phyloP scores from a whole-genome alignment of 2,888 invertebrate species.

The Pedicia rivosa region DNA sequence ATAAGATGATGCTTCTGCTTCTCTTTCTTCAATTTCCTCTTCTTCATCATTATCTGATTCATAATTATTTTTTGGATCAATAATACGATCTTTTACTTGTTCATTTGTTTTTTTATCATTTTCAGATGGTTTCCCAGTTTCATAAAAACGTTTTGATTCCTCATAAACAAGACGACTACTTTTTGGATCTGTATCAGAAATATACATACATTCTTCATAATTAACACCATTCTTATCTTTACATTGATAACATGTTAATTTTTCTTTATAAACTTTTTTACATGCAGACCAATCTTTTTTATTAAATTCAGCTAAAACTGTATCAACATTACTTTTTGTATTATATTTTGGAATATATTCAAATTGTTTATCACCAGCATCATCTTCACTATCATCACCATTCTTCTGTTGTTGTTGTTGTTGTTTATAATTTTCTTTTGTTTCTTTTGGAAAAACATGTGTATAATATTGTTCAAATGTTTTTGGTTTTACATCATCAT shows the following conservation, averaged over 20 bases:
- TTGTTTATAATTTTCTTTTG: constrained; percentile 1
- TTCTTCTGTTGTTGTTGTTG: too few relatives aligned
- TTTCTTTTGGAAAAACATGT: constrained; percentile 5
- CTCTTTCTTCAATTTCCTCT: not conserved
- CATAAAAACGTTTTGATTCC: constrained; percentile 2
- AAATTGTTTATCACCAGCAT: constrained; percentile 8
- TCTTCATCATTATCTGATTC: not conserved
- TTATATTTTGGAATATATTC: constrained; percentile 37
- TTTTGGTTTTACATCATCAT: not conserved
- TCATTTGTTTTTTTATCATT: not conserved
- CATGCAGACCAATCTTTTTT: constrained; percentile 56
- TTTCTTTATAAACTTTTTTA: constrained; percentile 51
- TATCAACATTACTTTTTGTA: constrained; percentile 48
- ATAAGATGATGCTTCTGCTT: not conserved
- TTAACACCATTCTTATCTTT: constrained; percentile 49
- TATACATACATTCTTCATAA: constrained; percentile 66
- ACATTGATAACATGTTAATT: constrained; percentile 64
- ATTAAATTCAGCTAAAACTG: constrained; percentile 54
- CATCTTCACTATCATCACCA: too few relatives aligned
- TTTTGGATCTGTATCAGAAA: constrained; percentile 37
- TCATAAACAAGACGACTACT: constrained; percentile 1
- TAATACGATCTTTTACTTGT: not conserved
- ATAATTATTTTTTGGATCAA: too few relatives aligned
- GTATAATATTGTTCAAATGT: constrained; percentile 6
- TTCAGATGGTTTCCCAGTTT: not conserved